phyloP scores from a whole-genome alignment of 2,888 invertebrate species.

The Chloroclystis v-ata region DNA sequence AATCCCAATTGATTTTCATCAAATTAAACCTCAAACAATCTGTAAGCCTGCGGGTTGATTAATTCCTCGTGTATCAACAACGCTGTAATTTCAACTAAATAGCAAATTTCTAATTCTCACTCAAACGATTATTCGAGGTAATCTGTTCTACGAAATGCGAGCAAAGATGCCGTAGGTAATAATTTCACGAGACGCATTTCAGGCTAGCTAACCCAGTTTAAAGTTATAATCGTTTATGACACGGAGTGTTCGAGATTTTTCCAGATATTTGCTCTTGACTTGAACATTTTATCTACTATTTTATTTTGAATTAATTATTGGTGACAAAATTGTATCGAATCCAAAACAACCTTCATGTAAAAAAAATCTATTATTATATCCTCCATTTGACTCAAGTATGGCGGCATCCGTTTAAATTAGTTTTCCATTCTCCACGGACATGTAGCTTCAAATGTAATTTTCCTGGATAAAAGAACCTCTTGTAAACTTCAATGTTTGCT shows the following conservation, averaged over 20 bases:
- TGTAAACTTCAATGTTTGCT: not conserved
- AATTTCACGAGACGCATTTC: constrained; percentile 8
- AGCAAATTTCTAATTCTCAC: constrained; percentile 6
- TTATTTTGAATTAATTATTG: too few species aligned
- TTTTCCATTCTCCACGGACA: too few species aligned
- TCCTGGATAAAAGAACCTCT: constrained; percentile 9
- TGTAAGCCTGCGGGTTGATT: constrained; percentile 2
- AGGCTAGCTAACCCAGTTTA: constrained; percentile 9
- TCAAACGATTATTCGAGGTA: constrained; percentile 1
- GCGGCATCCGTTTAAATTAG: too few species aligned
- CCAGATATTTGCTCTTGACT: not conserved
- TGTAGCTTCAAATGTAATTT: constrained; percentile 7
- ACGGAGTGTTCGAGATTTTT: constrained; percentile 3
- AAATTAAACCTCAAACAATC: not conserved
- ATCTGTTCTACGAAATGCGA: constrained; percentile 3
- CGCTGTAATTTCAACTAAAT: constrained; percentile 5
- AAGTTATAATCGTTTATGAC: constrained; percentile 4
- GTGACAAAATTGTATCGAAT: too few species aligned
- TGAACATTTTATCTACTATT: not conserved
- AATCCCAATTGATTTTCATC: not conserved
- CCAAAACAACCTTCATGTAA: too few species aligned
- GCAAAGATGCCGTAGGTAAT: not conserved
- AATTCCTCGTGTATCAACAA: constrained; percentile 6
- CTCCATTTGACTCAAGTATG: too few species aligned
- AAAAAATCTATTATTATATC: too few species aligned